Percentiles rank a stretch among this genome's conserved stretches.
phyloP scores from a whole-genome alignment of 2,797 vertebrate genomes.

The Anabacerthia variegaticeps region DNA sequence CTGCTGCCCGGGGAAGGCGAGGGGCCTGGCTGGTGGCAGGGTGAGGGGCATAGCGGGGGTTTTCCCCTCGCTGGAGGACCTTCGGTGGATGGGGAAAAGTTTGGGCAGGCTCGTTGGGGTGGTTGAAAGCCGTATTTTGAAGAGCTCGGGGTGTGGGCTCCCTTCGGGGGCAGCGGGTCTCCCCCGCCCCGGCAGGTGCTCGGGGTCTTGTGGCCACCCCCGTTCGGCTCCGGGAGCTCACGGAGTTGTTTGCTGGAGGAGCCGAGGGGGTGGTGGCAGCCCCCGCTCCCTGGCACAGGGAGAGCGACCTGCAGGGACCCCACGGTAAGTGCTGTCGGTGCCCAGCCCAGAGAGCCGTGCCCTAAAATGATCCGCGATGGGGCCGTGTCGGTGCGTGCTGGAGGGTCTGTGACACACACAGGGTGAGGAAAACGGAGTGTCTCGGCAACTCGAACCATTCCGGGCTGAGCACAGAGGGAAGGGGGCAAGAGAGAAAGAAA shows the following conservation, averaged over 20 bases:
- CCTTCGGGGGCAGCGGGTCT: not conserved
- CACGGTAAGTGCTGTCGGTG: not conserved
- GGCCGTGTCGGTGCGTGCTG: not conserved
- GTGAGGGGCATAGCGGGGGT: not conserved
- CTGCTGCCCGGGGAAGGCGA: not conserved
- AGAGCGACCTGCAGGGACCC: not conserved
- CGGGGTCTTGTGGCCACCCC: not conserved
- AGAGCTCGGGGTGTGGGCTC: not conserved
- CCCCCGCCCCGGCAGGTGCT: constrained; percentile 9
- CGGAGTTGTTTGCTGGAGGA: not conserved
- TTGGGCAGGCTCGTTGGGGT: not conserved
- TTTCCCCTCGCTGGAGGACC: not conserved
- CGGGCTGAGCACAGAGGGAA: not conserved
- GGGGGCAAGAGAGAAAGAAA: not conserved
- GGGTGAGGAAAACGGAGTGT: not conserved
- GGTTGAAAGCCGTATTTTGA: not conserved
- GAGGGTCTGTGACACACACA: not conserved
- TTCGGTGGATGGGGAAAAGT: not conserved
- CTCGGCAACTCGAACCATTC: fast-evolving
- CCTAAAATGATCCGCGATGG: not conserved
- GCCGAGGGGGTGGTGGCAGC: not conserved
- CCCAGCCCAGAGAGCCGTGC: not conserved
- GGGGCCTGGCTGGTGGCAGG: not conserved
- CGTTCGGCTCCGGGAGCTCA: not conserved
- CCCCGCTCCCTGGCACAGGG: not conserved